phyloP scores from a whole-genome alignment of 1,140 invertebrate genomes.

The Drosophila albomicans region DNA sequence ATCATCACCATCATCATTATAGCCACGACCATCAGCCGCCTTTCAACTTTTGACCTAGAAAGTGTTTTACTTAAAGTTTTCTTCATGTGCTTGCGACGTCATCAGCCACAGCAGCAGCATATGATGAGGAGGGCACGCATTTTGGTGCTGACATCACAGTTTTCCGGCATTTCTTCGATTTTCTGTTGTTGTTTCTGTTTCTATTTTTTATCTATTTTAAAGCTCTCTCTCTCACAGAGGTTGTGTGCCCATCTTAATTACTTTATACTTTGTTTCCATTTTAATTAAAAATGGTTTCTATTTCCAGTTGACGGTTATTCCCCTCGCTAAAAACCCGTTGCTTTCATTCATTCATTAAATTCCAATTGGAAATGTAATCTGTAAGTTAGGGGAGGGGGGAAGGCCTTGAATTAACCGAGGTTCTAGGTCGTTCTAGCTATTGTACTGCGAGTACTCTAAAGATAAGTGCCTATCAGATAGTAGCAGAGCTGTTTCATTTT shows the following conservation, averaged over 20 bases:
- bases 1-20: background rate
- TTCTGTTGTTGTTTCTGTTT: constrained; percentile 20
- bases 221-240: background rate
- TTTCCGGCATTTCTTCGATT: constrained; percentile 29
- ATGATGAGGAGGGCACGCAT: constrained; percentile 35
- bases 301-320: background rate
- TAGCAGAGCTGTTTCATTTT: constrained; percentile 3
- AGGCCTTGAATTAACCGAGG: constrained; percentile 2
- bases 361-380: constrained; percentile 13
- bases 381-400: background rate
- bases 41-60: constrained; percentile 81
- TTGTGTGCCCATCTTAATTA: constrained; percentile 18
- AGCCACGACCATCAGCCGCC: constrained; percentile 36
- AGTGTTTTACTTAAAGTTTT: constrained; percentile 69
- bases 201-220: constrained; percentile 17
- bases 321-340: background rate
- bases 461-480: constrained; percentile 24
- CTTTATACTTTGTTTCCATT: constrained; percentile 13
- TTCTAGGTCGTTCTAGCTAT: constrained; percentile 16
- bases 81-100: constrained; percentile 44
- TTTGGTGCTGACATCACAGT: constrained; percentile 58
- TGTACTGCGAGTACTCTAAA: background rate
- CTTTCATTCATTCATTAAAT: constrained; percentile 9
- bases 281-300: constrained; percentile 15
- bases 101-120: constrained; percentile 35